Evolutionary conservation across 2,113 vertebrate species (phyloP).

Genomic region (Phalacrocorax carbo): DNA sequence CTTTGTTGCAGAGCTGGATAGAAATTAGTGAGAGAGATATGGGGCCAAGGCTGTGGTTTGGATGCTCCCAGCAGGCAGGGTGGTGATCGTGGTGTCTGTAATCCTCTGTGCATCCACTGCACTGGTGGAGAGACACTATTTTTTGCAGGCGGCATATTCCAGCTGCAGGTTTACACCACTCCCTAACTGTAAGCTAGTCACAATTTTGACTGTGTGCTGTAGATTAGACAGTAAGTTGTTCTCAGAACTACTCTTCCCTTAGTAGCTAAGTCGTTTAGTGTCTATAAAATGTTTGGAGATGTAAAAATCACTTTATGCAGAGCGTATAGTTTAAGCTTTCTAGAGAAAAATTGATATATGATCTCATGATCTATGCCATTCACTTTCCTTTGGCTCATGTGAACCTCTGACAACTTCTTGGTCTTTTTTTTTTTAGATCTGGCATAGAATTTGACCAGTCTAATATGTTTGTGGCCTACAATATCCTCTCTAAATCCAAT

Average conservation of each 20-base stretch:
- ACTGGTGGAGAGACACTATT: neutral
- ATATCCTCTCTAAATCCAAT: neutral
- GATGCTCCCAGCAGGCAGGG: neutral
- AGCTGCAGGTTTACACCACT: neutral
- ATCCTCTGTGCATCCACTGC: neutral
- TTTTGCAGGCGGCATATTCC: neutral
- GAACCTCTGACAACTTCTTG: neutral
- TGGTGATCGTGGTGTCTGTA: fast-evolving
- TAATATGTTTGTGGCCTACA: neutral
- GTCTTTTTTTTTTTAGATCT: neutral
- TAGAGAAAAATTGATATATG: neutral
- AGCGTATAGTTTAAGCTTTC: neutral
- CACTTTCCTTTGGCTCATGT: neutral
- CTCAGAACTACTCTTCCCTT: neutral
- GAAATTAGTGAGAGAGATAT: neutral
- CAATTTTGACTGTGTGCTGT: neutral
- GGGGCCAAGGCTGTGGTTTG: neutral
- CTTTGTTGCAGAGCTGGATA: neutral
- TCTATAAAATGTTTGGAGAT: neutral
- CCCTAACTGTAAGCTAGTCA: neutral
- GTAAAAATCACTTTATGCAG: neutral
- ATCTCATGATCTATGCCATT: neutral
- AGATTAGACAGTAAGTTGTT: neutral
- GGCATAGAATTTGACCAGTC: neutral
- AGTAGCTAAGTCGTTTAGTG: neutral